A percentile compares a stretch with the other conserved stretches of the same genome.
Evolutionary conservation across 1,140 invertebrate genomes (phyloP).

Genomic region (Achroia grisella): DNA sequence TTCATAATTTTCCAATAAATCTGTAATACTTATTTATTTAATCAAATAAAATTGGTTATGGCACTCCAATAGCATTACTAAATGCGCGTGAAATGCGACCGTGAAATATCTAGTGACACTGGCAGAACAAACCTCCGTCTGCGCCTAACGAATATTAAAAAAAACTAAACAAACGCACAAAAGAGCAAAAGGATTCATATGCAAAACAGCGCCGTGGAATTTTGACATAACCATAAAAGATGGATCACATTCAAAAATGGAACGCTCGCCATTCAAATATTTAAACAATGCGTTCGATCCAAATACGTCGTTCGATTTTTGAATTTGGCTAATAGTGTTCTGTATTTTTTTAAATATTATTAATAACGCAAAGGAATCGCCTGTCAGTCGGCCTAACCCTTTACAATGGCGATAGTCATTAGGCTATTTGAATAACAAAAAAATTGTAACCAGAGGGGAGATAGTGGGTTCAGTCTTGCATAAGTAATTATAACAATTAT

Average conservation of each 20-base stretch:
- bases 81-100: conserved; percentile 3
- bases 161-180: conserved; percentile 5
- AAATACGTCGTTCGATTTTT: conserved; percentile 43
- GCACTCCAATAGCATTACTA: background rate
- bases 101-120: conserved; percentile 5
- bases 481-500: conserved; percentile 70
- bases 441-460: conserved; percentile 42
- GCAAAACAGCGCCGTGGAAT: conserved; percentile 17
- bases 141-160: conserved; percentile 1
- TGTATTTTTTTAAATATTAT: conserved; percentile 11
- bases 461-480: conserved; percentile 36
- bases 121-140: conserved; percentile 3
- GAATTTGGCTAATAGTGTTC: conserved; percentile 16
- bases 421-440: conserved; percentile 62
- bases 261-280: conserved; percentile 42
- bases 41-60: too few species aligned
- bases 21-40: too few species aligned
- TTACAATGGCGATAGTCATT: conserved; percentile 51
- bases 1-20: too few species aligned
- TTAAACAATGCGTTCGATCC: conserved; percentile 37
- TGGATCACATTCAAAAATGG: conserved; percentile 34
- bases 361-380: conserved; percentile 7
- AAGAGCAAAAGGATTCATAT: conserved; percentile 16
- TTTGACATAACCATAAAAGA: conserved; percentile 27
- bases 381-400: conserved; percentile 22